Conservation (phyloP, 2,888 invertebrate species). For the Selenia dentaria region DNA sequence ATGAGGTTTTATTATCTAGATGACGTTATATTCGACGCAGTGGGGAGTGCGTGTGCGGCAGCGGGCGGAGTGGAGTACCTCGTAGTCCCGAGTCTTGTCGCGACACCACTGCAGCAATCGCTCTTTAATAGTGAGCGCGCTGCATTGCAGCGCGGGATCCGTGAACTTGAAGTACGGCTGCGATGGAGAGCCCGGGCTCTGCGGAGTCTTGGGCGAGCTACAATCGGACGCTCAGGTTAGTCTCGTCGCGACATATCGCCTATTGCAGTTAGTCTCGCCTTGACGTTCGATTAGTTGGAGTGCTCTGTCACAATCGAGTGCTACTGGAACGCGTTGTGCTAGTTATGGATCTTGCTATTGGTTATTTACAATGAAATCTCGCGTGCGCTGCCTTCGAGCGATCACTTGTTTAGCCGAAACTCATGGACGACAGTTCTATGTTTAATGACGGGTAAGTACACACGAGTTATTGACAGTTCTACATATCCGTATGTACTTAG, state of each 20-base stretch:
- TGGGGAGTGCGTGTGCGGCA: slow-evolving; percentile 41
- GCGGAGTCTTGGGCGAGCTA: slow-evolving; percentile 90
- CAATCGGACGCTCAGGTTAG: slow-evolving; percentile 78
- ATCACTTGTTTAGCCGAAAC: slow-evolving; percentile 28
- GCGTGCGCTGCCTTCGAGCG: slow-evolving; percentile 41
- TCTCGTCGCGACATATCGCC: slow-evolving; percentile 39
- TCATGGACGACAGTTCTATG: slow-evolving; percentile 23
- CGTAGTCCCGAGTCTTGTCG: slow-evolving; percentile 98
- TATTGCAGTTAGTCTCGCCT: slow-evolving; percentile 40
- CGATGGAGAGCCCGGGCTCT: slow-evolving; percentile 86
- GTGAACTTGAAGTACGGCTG: slow-evolving; percentile 95
- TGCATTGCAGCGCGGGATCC: slow-evolving; percentile 94
- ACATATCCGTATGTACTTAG: slow-evolving; percentile 29
- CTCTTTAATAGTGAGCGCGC: slow-evolving; percentile 98
- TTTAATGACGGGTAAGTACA: slow-evolving; percentile 33
- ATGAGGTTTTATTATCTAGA: slow-evolving; percentile 4
- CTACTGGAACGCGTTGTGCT: slow-evolving; percentile 49
- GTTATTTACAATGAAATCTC: slow-evolving; percentile 54
- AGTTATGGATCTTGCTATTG: slow-evolving; percentile 45
- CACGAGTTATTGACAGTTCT: slow-evolving; percentile 34
- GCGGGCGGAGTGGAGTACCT: slow-evolving; percentile 86
- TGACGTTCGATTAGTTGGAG: slow-evolving; percentile 45
- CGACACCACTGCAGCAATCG: slow-evolving; percentile 98
- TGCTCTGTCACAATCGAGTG: slow-evolving; percentile 50
- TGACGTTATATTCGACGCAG: slow-evolving; percentile 33